Evolutionary conservation across 2,113 vertebrate species (phyloP), one percentile per base, ranked within the genome.

Genomic region (Candoia aspera): DNA sequence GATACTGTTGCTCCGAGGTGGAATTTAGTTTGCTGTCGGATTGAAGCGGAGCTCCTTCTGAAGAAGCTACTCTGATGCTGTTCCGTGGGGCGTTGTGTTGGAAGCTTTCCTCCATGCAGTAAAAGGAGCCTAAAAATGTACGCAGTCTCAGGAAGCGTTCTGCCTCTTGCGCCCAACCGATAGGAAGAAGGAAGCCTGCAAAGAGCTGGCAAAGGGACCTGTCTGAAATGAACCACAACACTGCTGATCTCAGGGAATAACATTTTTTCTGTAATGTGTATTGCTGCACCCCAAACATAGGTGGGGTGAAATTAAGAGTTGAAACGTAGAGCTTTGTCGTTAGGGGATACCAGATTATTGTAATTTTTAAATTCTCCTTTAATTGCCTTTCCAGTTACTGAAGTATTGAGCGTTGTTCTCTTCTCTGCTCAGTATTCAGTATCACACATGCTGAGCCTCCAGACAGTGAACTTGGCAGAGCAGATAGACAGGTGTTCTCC

Each of bases 171-270:
- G 46, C 13, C 49, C 57, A 42, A 42, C 17, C 17, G 29, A 42
- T 13, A 29, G n/a, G 6, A 26, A 29, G 15, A 12, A 15, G 0
- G 84, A 19, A 53, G 8, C 26, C 4, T 33, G 6, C 62, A 42
- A 11, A 46, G 53, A 3, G 23, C 29, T n/a, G 8, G 23, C 33
- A 58, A 55, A 24, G 64, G 24, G 33, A 4, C 24, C 8, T 33
- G 37, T 21, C 24, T 49, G 19, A 37, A 42, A 68, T 83, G 49
- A 58, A 54, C 21, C 4, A 12, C 84, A 84, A 17, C 23, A 13
- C 33, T 88, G 68, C 84, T 84, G 26, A 62, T 84, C 46, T 62
- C n/a, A 91, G 59, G 49, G 17, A 84, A 57, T 84, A 88, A 90
- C 59, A 33, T 19, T n/a, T n/a, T 33, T 84, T 46, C n/a, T 55